These are phyloP conservation scores for Enteromius thamalakanensis DNA, from an alignment of 2,797 vertebrate genomes.

Conservation along the genomic window DNA sequence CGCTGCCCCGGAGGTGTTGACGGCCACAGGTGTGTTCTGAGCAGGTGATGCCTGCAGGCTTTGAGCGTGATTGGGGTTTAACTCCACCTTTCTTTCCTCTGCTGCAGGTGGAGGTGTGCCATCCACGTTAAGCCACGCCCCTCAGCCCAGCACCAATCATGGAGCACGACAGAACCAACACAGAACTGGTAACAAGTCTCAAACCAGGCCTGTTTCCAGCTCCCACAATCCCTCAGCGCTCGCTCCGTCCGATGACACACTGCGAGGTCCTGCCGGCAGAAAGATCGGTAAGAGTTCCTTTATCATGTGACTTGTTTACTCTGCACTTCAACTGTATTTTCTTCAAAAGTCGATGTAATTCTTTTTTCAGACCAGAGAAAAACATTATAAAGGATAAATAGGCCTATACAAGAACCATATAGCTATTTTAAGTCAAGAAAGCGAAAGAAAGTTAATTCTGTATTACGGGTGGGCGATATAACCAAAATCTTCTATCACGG, in stretches of 20 bases:
- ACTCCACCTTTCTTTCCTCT: background rate
- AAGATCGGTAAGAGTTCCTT: conserved; percentile 72
- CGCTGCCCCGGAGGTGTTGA: conserved; percentile 68
- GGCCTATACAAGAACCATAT: background rate
- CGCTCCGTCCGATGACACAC: conserved; percentile 58
- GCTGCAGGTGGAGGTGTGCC: conserved; percentile 73
- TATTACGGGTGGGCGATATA: background rate
- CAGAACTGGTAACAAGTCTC: conserved; percentile 69
- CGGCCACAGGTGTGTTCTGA: conserved; percentile 66
- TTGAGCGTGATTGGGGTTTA: background rate
- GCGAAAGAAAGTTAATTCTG: too few species aligned
- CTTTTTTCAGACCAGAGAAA: background rate
- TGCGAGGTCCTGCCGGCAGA: conserved; percentile 67
- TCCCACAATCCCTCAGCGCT: conserved; percentile 61
- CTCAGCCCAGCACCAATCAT: conserved; percentile 14
- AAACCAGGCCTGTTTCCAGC: conserved; percentile 64
- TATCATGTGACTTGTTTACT: background rate
- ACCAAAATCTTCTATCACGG: too few species aligned
- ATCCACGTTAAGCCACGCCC: conserved; percentile 64
- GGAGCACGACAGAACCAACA: conserved; percentile 66
- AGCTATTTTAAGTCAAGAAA: background rate
- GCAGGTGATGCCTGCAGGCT: background rate
- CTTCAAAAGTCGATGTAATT: background rate
- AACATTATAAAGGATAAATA: too few species aligned
- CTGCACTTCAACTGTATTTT: background rate